A percentile compares a stretch with the other conserved stretches of the same genome.
These are phyloP conservation scores for Noctuana brunneofusca DNA, from an alignment of 2,888 invertebrate genomes.

Conservation along the genomic window DNA sequence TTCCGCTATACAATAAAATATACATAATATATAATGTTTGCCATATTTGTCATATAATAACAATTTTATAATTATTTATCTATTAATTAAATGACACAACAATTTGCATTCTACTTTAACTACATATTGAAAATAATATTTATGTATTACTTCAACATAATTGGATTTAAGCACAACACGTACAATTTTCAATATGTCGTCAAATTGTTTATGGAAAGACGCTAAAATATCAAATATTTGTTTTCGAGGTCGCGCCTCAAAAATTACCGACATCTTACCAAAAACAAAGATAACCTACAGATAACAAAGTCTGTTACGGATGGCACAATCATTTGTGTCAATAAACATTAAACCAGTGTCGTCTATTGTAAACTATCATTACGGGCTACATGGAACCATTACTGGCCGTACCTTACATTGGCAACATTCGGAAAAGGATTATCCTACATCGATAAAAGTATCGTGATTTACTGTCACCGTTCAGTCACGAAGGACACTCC, in stretches of 20 bases:
- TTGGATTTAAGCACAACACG: conserved; percentile 12
- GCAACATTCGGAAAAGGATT: conserved; percentile 53
- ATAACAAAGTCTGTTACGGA: conserved; percentile 50
- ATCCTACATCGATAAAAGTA: conserved; percentile 43
- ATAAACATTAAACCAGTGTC: conserved; percentile 46
- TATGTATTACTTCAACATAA: conserved; percentile 18
- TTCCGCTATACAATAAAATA: conserved; percentile 82
- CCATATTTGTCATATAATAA: conserved; percentile 78
- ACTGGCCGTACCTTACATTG: conserved; percentile 65
- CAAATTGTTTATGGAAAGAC: conserved; percentile 45
- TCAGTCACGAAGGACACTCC: conserved; percentile 45
- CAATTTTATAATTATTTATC: conserved; percentile 68
- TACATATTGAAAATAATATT: conserved; percentile 60
- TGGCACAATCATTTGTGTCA: conserved; percentile 72
- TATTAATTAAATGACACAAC: conserved; percentile 78
- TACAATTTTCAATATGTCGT: conserved; percentile 45
- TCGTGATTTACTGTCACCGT: conserved; percentile 42
- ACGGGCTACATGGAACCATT: conserved; percentile 54
- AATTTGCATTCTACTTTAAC: conserved; percentile 65
- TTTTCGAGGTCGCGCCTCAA: conserved; percentile 39
- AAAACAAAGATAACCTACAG: conserved; percentile 40
- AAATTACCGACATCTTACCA: conserved; percentile 44
- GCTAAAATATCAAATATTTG: conserved; percentile 43
- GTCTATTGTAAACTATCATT: conserved; percentile 43
- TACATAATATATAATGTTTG: conserved; percentile 73